Conservation (phyloP, 2,797 vertebrate genomes). For the Nyctibius grandis region DNA sequence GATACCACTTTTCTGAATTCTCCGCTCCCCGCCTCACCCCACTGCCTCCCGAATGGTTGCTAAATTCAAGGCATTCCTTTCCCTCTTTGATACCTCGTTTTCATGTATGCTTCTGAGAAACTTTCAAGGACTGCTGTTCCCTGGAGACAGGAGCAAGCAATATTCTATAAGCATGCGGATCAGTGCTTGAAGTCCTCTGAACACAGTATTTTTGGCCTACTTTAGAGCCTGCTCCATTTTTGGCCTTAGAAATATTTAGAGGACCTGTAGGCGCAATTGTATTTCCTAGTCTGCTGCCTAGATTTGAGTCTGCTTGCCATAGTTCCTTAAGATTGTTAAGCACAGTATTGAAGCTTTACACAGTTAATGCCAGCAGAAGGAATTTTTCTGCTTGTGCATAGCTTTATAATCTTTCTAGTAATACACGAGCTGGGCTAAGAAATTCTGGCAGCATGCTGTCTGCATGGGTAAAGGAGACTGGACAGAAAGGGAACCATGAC, state of each 20-base stretch:
- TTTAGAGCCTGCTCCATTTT: neutral
- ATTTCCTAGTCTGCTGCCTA: neutral
- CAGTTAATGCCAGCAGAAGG: accelerated
- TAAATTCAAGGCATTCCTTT: neutral
- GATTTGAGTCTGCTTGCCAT: neutral
- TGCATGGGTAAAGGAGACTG: neutral
- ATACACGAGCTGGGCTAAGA: neutral
- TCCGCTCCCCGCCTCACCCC: neutral
- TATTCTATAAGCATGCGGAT: neutral
- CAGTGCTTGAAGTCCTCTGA: neutral
- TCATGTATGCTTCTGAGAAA: neutral
- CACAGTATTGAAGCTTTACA: neutral
- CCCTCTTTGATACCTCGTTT: neutral
- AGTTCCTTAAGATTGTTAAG: neutral
- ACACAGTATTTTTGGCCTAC: neutral
- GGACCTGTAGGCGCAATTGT: neutral
- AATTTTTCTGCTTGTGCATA: neutral
- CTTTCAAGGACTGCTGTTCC: neutral
- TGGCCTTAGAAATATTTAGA: neutral
- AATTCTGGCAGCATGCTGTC: neutral
- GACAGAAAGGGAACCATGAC: neutral
- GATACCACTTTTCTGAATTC: neutral
- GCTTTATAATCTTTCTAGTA: neutral
- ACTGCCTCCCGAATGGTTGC: neutral
- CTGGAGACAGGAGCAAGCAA: neutral